Conservation (phyloP, 2,113 vertebrate genomes). For the Promerops cafer region DNA sequence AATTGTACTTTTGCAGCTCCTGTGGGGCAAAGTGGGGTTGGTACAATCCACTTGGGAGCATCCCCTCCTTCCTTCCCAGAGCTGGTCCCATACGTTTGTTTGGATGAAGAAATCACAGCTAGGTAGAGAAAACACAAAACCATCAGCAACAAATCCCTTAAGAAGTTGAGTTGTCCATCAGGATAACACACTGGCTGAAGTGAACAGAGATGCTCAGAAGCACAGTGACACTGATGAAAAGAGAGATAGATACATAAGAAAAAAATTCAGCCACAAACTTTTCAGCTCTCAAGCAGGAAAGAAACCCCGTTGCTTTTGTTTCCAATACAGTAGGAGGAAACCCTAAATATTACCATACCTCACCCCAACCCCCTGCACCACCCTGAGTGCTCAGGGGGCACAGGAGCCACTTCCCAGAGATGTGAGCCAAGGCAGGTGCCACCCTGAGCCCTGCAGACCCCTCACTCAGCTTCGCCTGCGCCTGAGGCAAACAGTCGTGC, state of each 20-base stretch:
- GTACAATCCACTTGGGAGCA: neutral
- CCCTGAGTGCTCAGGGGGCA: neutral
- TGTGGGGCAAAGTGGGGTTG: neutral
- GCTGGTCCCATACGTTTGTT: neutral
- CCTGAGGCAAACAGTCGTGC: neutral
- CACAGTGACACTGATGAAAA: neutral
- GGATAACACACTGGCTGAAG: neutral
- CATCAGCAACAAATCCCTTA: neutral
- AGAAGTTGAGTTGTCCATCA: neutral
- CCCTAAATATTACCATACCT: neutral
- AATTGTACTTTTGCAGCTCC: neutral
- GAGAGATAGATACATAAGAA: neutral
- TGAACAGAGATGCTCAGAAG: neutral
- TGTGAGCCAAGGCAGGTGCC: neutral
- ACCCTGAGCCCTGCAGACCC: neutral
- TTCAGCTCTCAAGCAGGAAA: neutral
- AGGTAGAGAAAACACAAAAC: neutral
- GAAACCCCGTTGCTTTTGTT: accelerated
- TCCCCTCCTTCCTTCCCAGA: neutral
- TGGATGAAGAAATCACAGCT: neutral
- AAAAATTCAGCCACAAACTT: neutral
- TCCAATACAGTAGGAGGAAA: neutral
- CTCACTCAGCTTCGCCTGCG: neutral
- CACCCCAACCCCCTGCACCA: neutral
- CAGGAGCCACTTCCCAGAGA: neutral